Percentiles rank a stretch among this genome's conserved stretches.
These are phyloP conservation scores for Hypomecis atomaria DNA, from an alignment of 2,888 invertebrate species.

Conservation along the genomic window DNA sequence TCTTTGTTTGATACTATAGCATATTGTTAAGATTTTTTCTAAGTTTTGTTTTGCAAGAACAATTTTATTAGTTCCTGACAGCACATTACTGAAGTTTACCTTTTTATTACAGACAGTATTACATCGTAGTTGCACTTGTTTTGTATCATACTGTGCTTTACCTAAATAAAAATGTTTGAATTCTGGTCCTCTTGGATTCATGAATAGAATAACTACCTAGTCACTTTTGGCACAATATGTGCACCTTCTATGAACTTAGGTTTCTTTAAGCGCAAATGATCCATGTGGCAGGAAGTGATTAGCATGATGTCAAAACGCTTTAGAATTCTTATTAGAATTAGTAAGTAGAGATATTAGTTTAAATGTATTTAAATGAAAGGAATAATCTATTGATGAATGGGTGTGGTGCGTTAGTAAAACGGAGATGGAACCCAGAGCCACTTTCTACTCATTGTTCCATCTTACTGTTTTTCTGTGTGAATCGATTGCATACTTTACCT, in stretches of 20 bases:
- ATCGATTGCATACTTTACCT: slow-evolving; percentile 40
- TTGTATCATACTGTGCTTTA: slow-evolving; percentile 12
- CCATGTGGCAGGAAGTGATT: slow-evolving; percentile 41
- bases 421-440: slow-evolving; percentile 47
- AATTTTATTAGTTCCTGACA: slow-evolving; percentile 19
- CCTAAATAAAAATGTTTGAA: slow-evolving; percentile 10
- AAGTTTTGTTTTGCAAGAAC: slow-evolving; percentile 5
- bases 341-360: slow-evolving; percentile 35
- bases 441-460: slow-evolving; percentile 63
- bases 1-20: slow-evolving; percentile 22
- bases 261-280: slow-evolving; percentile 27
- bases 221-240: slow-evolving; percentile 27
- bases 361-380: slow-evolving; percentile 40
- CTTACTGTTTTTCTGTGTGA: slow-evolving; percentile 55
- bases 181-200: slow-evolving; percentile 22
- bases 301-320: slow-evolving; percentile 51
- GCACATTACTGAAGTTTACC: slow-evolving; percentile 3
- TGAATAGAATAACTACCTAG: slow-evolving; percentile 25
- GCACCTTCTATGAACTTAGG: slow-evolving; percentile 16
- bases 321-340: slow-evolving; percentile 42
- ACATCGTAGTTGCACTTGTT: slow-evolving; percentile 20
- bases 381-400: slow-evolving; percentile 29
- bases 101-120: slow-evolving; percentile 23
- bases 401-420: slow-evolving; percentile 28
- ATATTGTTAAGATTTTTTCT: slow-evolving; percentile 19